Percentiles rank a stretch among this genome's conserved stretches.
Conservation (phyloP, 1,140 invertebrate species). For the Mylabris phalerata region DNA sequence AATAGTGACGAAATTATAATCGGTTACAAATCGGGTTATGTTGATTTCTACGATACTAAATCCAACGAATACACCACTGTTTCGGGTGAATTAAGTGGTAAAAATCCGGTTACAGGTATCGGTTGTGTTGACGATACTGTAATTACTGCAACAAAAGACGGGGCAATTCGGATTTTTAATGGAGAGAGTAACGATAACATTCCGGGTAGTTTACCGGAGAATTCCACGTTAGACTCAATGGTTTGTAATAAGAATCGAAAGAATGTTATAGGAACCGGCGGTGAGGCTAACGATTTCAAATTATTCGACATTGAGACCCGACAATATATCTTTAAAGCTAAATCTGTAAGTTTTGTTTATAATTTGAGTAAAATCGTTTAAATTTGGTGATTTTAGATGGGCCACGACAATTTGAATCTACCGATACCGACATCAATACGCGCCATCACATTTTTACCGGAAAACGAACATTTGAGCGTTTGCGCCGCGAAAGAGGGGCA, state of each 20-base stretch:
- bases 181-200: slow-evolving; percentile 26
- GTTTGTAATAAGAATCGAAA: slow-evolving; percentile 20
- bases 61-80: slow-evolving; percentile 22
- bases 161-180: slow-evolving; percentile 28
- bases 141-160: slow-evolving; percentile 26
- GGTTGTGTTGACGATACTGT: slow-evolving; percentile 19
- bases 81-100: slow-evolving; percentile 24
- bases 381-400: slow-evolving; percentile 27
- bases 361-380: background rate
- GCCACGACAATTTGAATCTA: slow-evolving; percentile 39
- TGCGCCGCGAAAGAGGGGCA: slow-evolving; percentile 40
- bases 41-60: slow-evolving; percentile 27
- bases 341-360: slow-evolving; percentile 46
- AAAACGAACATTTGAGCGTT: slow-evolving; percentile 25
- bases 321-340: slow-evolving; percentile 57
- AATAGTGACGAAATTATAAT: slow-evolving; percentile 31
- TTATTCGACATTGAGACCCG: slow-evolving; percentile 58
- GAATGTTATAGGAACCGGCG: slow-evolving; percentile 31
- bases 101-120: slow-evolving; percentile 26
- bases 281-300: slow-evolving; percentile 68
- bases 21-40: slow-evolving; percentile 32
- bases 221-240: slow-evolving; percentile 23
- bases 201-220: slow-evolving; percentile 26
- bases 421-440: slow-evolving; percentile 37
- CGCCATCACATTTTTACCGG: slow-evolving; percentile 31